A percentile compares a stretch with the other conserved stretches of the same genome.
These are phyloP conservation scores for Xylophagus ater DNA, from an alignment of 2,888 invertebrate genomes.

Conservation along the genomic window DNA sequence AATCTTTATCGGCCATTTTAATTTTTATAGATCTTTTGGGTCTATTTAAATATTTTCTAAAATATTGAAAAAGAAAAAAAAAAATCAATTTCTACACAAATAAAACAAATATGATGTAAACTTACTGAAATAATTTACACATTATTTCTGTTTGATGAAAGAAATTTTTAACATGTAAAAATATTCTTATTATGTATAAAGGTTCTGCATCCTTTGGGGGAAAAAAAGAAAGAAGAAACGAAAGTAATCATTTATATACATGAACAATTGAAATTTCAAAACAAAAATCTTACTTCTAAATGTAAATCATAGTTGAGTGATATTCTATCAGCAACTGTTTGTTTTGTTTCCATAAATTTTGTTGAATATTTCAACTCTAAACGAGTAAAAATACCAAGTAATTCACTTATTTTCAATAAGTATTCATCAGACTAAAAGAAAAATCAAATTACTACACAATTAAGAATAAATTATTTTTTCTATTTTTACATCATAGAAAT, in stretches of 20 bases:
- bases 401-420: slow-evolving; percentile 4
- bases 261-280: neutral
- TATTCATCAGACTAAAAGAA: slow-evolving; percentile 6
- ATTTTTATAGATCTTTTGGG: neutral
- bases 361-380: slow-evolving; percentile 10
- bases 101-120: neutral
- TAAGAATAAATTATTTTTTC: neutral
- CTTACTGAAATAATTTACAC: slow-evolving; percentile 9
- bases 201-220: neutral
- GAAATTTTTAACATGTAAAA: slow-evolving; percentile 3
- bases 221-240: neutral
- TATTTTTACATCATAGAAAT: slow-evolving; percentile 5
- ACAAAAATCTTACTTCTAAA: slow-evolving; percentile 6
- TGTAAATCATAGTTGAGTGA: slow-evolving; percentile 9
- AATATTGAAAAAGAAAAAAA: slow-evolving; percentile 1
- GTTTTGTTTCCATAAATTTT: slow-evolving; percentile 9
- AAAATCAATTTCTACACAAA: neutral
- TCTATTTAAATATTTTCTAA: slow-evolving; percentile 11
- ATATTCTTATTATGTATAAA: slow-evolving; percentile 4
- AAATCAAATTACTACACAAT: neutral
- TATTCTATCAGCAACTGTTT: slow-evolving; percentile 5
- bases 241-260: neutral
- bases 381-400: slow-evolving; percentile 6
- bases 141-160: slow-evolving; percentile 9
- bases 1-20: slow-evolving; percentile 3